Conservation (phyloP, 1,140 invertebrate species). For the Drosophila tani region DNA sequence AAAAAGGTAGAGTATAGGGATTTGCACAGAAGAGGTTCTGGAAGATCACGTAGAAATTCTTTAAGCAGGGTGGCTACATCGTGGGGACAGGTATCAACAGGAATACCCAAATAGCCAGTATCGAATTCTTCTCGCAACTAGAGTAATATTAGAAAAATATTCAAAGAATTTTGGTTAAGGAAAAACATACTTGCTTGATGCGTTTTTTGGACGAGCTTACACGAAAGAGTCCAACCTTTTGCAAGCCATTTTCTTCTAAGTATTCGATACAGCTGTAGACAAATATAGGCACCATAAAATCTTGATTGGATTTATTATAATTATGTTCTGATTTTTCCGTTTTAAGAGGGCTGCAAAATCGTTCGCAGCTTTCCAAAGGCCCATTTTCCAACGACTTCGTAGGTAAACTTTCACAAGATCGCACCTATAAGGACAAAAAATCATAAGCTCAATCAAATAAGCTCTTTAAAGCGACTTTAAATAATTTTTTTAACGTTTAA, state of each 20-base stretch:
- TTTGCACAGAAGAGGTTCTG: constrained; percentile 95
- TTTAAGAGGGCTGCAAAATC: constrained; percentile 19
- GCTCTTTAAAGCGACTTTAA: too few relatives aligned
- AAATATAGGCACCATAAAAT: constrained; percentile 89
- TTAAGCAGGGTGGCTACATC: constrained; percentile 97
- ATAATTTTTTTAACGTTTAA: too few relatives aligned
- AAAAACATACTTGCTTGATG: constrained; percentile 91
- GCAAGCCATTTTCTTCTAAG: constrained; percentile 91
- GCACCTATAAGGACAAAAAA: constrained; percentile 46
- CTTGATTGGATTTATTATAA: constrained; percentile 56
- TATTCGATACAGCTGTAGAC: constrained; percentile 92
- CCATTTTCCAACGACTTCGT: constrained; percentile 45
- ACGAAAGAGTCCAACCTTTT: constrained; percentile 94
- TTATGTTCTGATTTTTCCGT: constrained; percentile 78
- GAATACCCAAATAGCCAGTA: constrained; percentile 90
- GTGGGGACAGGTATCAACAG: constrained; percentile 93
- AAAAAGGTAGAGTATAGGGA: constrained; percentile 96
- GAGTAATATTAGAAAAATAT: neutral
- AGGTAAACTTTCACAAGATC: constrained; percentile 78
- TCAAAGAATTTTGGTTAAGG: neutral
- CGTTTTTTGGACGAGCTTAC: constrained; percentile 96
- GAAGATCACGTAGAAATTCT: constrained; percentile 96
- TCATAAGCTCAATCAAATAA: neutral
- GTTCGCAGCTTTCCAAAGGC: neutral
- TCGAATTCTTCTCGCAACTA: constrained; percentile 97